These are phyloP conservation scores for Tragelaphus eurycerus DNA, from an alignment of 2,797 vertebrate genomes.

Conservation along the genomic window DNA sequence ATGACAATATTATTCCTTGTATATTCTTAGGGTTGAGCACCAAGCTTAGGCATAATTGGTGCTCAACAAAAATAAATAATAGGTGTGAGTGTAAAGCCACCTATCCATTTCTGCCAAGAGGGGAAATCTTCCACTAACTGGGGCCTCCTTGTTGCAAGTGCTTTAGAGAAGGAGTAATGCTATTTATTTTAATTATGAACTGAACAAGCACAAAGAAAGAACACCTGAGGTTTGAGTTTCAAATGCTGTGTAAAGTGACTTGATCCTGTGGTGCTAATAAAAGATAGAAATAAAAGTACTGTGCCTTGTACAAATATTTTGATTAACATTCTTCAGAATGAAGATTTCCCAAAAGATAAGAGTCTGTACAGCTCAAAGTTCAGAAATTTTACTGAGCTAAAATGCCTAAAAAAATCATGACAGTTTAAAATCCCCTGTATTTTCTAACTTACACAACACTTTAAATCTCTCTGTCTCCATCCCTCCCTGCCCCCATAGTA, in stretches of 20 bases:
- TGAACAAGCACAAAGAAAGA: background rate
- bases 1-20: background rate
- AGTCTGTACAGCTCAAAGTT: background rate
- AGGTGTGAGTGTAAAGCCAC: background rate
- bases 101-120: background rate
- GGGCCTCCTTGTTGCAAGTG: background rate
- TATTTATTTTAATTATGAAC: conserved; percentile 51
- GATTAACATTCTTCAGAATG: conserved; percentile 50
- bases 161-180: background rate
- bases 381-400: conserved; percentile 13
- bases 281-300: conserved; percentile 15
- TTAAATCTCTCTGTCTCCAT: background rate
- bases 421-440: background rate
- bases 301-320: conserved; percentile 37
- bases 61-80: conserved; percentile 19
- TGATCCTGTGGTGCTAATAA: conserved; percentile 17
- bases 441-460: background rate
- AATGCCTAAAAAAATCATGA: background rate
- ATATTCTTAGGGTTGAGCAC: background rate
- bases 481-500: no score
- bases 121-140: background rate
- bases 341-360: background rate
- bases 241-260: background rate
- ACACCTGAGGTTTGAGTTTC: conserved; percentile 30
- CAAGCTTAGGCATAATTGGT: background rate